Evolutionary conservation across 2,113 vertebrate species (phyloP).

Genomic region (Telmatochromis brichardi): DNA sequence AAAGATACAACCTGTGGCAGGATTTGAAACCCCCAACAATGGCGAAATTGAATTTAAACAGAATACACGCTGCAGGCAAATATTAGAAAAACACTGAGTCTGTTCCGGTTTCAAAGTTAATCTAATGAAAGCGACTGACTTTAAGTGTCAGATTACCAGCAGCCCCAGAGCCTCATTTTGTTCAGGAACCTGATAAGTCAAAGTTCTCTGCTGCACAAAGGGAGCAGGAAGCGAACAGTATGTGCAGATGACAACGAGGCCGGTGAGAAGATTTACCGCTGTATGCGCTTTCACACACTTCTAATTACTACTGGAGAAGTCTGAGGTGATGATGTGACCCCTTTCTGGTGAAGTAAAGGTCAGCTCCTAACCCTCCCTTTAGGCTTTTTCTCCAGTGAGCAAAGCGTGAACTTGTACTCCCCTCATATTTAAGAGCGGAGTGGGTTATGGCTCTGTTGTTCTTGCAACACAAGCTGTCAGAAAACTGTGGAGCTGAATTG

Average conservation of each 20-base stretch:
- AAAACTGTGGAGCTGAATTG: constrained; percentile 42
- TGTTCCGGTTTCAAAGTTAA: constrained; percentile 44
- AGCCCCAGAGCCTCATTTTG: constrained; percentile 13
- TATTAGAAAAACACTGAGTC: constrained; percentile 47
- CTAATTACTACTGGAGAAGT: constrained; percentile 33
- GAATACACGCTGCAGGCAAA: constrained; percentile 19
- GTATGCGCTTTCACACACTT: constrained; percentile 5
- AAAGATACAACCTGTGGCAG: not conserved
- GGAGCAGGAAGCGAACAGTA: constrained; percentile 34
- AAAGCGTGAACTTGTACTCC: constrained; percentile 31
- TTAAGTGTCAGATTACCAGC: constrained; percentile 36
- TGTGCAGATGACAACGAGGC: constrained; percentile 30
- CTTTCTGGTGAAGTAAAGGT: constrained; percentile 6
- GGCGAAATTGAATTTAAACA: constrained; percentile 39
- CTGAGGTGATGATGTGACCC: constrained; percentile 41
- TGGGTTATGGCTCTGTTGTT: constrained; percentile 55
- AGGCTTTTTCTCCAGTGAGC: constrained; percentile 8
- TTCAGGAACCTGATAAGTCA: constrained; percentile 33
- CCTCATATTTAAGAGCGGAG: constrained; percentile 27
- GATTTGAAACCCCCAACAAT: constrained; percentile 12
- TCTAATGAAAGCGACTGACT: constrained; percentile 32
- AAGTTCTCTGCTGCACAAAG: constrained; percentile 6
- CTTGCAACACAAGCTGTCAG: constrained; percentile 66
- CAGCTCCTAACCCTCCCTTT: constrained; percentile 1
- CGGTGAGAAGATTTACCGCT: constrained; percentile 16